Conservation (phyloP, 2,113 vertebrate species). For the Podilymbus podiceps region DNA sequence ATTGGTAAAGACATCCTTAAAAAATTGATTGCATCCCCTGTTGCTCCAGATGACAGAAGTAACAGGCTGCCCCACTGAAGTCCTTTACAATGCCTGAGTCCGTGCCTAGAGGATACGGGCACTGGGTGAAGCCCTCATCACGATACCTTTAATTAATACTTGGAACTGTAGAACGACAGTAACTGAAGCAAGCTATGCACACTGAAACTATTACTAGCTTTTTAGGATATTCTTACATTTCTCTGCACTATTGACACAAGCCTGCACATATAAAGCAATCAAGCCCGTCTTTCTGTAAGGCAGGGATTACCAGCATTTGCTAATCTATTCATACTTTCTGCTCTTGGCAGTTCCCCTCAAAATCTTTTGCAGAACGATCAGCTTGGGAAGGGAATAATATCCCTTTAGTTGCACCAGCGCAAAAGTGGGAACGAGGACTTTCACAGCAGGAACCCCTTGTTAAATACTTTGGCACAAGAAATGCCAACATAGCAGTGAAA, state of each 20-base stretch:
- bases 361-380: neutral
- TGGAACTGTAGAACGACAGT: neutral
- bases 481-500: slow-evolving; percentile 33
- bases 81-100: neutral
- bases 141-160: neutral
- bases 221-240: neutral
- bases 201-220: neutral
- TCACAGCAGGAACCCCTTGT: neutral
- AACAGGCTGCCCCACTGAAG: neutral
- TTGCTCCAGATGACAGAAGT: neutral
- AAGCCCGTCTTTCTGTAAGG: neutral
- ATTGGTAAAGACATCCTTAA: slow-evolving; percentile 15
- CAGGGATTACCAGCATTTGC: neutral
- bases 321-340: neutral
- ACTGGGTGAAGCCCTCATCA: neutral
- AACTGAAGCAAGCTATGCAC: neutral
- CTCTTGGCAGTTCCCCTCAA: neutral
- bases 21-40: neutral
- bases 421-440: neutral
- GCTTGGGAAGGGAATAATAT: slow-evolving; percentile 6
- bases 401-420: neutral
- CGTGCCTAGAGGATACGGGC: neutral
- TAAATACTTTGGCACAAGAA: neutral
- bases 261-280: neutral
- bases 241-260: neutral